Evolutionary conservation across 2,797 vertebrate genomes (phyloP).

Genomic region (Sebastes taczanowskii): DNA sequence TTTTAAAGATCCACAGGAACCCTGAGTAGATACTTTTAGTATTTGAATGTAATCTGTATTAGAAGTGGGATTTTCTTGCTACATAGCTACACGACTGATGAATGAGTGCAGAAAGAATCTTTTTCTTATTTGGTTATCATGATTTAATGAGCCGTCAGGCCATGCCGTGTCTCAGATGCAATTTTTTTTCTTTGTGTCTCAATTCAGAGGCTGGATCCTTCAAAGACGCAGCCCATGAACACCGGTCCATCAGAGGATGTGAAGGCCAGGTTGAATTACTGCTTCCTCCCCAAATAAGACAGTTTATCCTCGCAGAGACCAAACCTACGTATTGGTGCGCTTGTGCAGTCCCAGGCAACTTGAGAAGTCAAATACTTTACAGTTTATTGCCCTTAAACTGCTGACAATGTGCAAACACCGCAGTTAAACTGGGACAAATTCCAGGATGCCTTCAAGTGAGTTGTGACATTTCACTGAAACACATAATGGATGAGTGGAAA

Average conservation of each 20-base stretch:
- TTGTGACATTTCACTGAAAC: neutral
- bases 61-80: neutral
- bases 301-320: neutral
- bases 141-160: neutral
- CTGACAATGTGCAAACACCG: neutral
- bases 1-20: neutral
- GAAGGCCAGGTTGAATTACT: neutral
- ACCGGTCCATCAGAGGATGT: neutral
- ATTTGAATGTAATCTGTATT: neutral
- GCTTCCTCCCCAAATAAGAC: neutral
- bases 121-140: neutral
- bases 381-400: neutral
- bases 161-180: neutral
- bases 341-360: neutral
- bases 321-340: neutral
- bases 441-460: neutral
- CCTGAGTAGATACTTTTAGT: neutral
- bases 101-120: neutral
- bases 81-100: neutral
- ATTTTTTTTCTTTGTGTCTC: constrained; percentile 10
- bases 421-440: neutral
- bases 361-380: neutral
- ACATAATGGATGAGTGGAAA: neutral
- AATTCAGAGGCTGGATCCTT: constrained; percentile 4
- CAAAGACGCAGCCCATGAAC: neutral